Conservation (phyloP, 1,140 invertebrate genomes). For the Neuroterus valhalla region DNA sequence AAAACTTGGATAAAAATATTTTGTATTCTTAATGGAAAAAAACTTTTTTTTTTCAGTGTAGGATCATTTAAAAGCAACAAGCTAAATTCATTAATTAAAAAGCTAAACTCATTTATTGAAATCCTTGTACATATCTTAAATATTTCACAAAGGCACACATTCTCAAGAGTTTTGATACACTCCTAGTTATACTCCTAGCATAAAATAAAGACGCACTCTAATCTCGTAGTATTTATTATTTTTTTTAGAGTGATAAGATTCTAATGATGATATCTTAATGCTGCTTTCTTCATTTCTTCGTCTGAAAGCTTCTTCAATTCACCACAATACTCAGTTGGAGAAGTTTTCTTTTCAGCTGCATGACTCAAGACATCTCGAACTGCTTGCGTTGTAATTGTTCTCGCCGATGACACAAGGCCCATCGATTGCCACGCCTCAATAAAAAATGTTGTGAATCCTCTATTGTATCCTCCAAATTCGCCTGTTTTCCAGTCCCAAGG, state of each 20-base stretch:
- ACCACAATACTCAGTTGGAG: slow-evolving; percentile 44
- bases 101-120: neutral
- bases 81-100: no score
- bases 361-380: slow-evolving; percentile 78
- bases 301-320: slow-evolving; percentile 55
- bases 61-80: no score
- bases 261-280: slow-evolving; percentile 56
- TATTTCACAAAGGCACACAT: neutral
- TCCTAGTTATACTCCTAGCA: neutral
- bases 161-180: neutral
- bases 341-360: slow-evolving; percentile 51
- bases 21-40: no score
- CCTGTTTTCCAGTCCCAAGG: slow-evolving; percentile 86
- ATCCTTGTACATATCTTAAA: neutral
- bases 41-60: no score
- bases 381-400: slow-evolving; percentile 78
- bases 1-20: no score
- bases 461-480: slow-evolving; percentile 84
- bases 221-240: neutral
- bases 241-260: slow-evolving; percentile 9
- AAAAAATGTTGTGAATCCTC: slow-evolving; percentile 79
- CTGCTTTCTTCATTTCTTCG: slow-evolving; percentile 47
- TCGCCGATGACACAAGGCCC: slow-evolving; percentile 78
- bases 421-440: slow-evolving; percentile 82
- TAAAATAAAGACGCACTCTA: neutral